phyloP scores from a whole-genome alignment of 2,888 invertebrate genomes.

The Drosophila percnosoma region DNA sequence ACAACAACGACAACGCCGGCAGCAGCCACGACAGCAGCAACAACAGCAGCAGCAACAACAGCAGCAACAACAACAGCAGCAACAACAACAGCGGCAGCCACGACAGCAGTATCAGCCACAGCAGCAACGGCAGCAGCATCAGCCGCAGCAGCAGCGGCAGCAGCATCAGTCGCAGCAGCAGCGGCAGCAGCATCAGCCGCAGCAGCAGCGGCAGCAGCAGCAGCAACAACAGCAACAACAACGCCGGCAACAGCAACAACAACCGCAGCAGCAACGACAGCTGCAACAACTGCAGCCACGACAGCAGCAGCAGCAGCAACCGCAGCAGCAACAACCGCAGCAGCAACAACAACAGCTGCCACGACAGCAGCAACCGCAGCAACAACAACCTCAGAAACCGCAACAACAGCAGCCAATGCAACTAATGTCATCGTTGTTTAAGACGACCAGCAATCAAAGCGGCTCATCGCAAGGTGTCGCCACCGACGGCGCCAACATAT shows the following conservation, averaged over 20 bases:
- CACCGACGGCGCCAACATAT: slow-evolving; percentile 26
- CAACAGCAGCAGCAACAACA: neutral
- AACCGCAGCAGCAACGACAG: neutral
- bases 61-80: neutral
- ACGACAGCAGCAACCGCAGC: neutral
- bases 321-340: neutral
- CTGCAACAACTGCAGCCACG: neutral
- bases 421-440: neutral
- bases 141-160: neutral
- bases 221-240: neutral
- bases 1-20: neutral
- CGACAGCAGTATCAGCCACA: neutral
- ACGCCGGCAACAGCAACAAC: neutral
- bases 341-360: neutral
- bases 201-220: neutral
- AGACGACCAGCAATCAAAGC: neutral
- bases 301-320: neutral
- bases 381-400: neutral
- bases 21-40: neutral
- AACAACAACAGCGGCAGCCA: neutral
- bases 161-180: neutral
- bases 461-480: neutral
- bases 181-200: neutral
- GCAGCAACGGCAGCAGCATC: neutral
- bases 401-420: neutral